Evolutionary conservation across 2,888 invertebrate species (phyloP).

Genomic region (Dione juno): DNA sequence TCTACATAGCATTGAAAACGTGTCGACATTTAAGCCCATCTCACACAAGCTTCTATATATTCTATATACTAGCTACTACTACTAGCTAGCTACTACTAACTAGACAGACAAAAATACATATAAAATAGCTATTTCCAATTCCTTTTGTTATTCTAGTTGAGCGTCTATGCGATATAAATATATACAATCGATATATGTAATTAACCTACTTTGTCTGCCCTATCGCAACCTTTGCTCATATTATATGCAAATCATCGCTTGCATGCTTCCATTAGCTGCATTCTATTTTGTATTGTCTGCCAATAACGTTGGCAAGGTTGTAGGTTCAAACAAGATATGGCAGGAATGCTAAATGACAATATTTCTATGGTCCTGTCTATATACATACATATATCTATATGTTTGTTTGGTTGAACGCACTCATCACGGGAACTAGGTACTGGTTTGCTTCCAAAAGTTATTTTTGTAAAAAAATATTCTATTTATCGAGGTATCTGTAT

Average conservation of each 20-base stretch:
- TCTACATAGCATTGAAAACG: too few species aligned
- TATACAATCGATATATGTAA: conserved; percentile 14
- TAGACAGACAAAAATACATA: too few species aligned
- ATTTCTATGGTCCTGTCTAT: not conserved
- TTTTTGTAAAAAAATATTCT: too few species aligned
- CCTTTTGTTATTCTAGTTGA: not conserved
- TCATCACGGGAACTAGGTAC: too few species aligned
- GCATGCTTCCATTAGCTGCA: conserved; percentile 14
- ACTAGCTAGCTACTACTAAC: too few species aligned
- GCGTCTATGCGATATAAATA: not conserved
- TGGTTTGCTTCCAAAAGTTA: too few species aligned
- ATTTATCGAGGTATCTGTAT: too few species aligned
- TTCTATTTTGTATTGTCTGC: conserved; percentile 2
- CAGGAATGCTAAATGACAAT: not conserved
- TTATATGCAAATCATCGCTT: conserved; percentile 25
- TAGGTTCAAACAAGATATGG: not conserved
- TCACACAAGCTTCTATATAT: too few species aligned
- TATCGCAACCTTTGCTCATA: conserved; percentile 25
- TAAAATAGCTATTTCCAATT: not conserved
- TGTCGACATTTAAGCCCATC: too few species aligned
- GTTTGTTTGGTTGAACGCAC: too few species aligned
- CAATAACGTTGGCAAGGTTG: not conserved
- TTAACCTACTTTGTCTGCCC: conserved; percentile 30
- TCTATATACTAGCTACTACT: too few species aligned
- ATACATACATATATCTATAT: too few species aligned